These are phyloP conservation scores for Vireo griseus DNA, from an alignment of 2,797 vertebrate species.

Conservation along the genomic window DNA sequence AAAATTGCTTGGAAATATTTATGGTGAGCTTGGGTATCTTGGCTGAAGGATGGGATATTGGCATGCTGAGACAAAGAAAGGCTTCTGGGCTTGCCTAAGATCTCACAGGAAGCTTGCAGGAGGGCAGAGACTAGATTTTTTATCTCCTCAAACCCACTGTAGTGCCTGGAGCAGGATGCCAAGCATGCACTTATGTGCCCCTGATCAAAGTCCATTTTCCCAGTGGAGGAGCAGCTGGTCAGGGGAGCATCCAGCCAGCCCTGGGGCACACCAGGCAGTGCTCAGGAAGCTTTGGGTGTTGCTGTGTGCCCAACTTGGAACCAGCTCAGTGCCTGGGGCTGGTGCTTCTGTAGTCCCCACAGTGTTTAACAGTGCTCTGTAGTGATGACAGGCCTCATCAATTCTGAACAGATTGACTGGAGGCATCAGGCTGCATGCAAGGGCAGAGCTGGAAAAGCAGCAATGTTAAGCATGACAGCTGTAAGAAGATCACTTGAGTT, in stretches of 20 bases:
- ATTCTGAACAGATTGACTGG: neutral
- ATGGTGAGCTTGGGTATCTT: neutral
- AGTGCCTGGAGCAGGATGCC: neutral
- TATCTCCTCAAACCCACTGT: neutral
- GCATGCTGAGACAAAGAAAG: neutral
- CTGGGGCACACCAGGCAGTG: neutral
- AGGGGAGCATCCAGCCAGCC: neutral
- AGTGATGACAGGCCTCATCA: neutral
- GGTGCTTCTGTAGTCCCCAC: neutral
- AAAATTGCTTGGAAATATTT: neutral
- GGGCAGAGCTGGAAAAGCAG: neutral
- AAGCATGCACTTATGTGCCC: neutral
- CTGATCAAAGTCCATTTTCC: neutral
- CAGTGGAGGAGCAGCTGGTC: neutral
- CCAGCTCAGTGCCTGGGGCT: fast-evolving
- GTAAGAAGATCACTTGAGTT: constrained; percentile 2
- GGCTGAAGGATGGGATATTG: neutral
- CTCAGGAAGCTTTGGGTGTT: neutral
- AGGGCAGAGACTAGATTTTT: neutral
- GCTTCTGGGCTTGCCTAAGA: neutral
- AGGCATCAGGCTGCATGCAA: neutral
- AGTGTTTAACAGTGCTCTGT: neutral
- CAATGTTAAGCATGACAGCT: neutral
- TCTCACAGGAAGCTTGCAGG: neutral
- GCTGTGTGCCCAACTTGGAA: neutral